Conservation (phyloP, 2,797 vertebrate genomes). For the Tokudaia muenninki region DNA sequence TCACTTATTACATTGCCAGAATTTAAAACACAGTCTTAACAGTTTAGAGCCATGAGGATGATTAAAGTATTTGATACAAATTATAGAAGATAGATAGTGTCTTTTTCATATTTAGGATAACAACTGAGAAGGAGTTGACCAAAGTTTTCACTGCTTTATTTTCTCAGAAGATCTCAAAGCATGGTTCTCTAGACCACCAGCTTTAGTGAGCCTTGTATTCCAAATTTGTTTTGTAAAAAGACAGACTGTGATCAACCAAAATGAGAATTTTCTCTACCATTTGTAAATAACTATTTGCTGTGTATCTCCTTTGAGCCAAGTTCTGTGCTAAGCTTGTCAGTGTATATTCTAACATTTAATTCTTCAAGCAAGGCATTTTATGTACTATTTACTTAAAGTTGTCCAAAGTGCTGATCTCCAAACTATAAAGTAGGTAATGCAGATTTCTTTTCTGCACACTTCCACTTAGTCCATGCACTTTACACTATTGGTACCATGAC, state of each 20-base stretch:
- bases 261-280: neutral
- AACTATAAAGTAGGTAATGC: neutral
- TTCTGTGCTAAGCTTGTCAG: neutral
- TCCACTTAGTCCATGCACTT: neutral
- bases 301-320: neutral
- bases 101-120: neutral
- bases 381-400: constrained; percentile 20
- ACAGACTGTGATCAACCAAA: neutral
- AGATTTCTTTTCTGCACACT: neutral
- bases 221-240: neutral
- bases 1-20: constrained; percentile 20
- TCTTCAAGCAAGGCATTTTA: neutral
- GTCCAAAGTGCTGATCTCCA: neutral
- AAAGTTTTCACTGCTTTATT: constrained; percentile 8
- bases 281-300: constrained; percentile 19
- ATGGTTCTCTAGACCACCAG: neutral
- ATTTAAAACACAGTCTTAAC: constrained; percentile 13
- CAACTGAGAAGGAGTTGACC: neutral
- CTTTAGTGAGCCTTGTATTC: neutral
- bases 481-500: neutral
- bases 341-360: constrained; percentile 13
- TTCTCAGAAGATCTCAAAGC: constrained; percentile 20
- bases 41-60: neutral
- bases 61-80: constrained; percentile 43
- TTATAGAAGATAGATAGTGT: neutral